Percentiles rank a stretch among this genome's conserved stretches.
Conservation (phyloP, 2,113 vertebrate genomes). For the Trogon surrucura region DNA sequence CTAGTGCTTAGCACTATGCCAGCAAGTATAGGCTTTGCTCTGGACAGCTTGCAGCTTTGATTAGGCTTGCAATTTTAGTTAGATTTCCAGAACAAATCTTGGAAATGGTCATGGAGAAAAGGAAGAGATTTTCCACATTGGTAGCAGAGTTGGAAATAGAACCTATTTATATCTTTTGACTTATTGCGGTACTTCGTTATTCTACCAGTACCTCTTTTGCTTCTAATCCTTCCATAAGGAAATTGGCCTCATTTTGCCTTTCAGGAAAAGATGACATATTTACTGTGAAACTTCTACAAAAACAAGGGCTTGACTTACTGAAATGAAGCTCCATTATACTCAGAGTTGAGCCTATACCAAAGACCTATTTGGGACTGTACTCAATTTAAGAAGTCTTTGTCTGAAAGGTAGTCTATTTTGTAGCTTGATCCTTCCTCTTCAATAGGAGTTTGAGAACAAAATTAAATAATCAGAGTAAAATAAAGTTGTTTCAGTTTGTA, state of each 20-base stretch:
- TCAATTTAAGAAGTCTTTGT: neutral
- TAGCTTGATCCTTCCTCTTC: neutral
- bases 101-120: neutral
- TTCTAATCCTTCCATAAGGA: neutral
- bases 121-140: neutral
- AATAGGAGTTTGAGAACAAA: neutral
- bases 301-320: neutral
- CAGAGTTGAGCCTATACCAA: neutral
- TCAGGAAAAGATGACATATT: neutral
- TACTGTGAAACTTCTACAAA: neutral
- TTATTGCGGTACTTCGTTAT: neutral
- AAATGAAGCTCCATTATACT: neutral
- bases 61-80: conserved; percentile 20
- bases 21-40: neutral
- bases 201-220: neutral
- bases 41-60: conserved; percentile 11
- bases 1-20: neutral
- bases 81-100: conserved; percentile 14
- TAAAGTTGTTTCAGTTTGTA: neutral
- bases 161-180: neutral
- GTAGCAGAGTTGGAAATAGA: neutral
- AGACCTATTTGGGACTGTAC: neutral
- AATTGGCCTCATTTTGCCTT: neutral
- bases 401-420: neutral
- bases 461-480: neutral